These are phyloP conservation scores for Flabesymbios commensalis DNA, from an alignment of 2,888 invertebrate genomes.

Conservation along the genomic window DNA sequence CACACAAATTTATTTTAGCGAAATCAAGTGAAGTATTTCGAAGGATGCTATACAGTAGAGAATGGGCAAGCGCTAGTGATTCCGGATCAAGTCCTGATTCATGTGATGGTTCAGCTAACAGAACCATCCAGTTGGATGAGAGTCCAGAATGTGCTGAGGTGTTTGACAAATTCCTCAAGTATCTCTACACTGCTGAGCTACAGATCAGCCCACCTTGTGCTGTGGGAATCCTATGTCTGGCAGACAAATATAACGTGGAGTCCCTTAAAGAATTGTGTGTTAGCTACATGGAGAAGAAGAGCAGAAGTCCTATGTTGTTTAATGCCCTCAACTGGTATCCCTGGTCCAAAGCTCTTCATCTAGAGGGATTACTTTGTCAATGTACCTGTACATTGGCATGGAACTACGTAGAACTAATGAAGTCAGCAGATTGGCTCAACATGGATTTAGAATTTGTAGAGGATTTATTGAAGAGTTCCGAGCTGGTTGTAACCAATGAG, in stretches of 20 bases:
- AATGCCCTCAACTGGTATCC: slow-evolving; percentile 60
- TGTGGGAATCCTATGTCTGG: slow-evolving; percentile 59
- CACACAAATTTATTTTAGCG: slow-evolving; percentile 60
- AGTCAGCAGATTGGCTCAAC: slow-evolving; percentile 51
- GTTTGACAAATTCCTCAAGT: slow-evolving; percentile 57
- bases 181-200: slow-evolving; percentile 59
- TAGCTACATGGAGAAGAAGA: slow-evolving; percentile 59
- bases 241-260: slow-evolving; percentile 60
- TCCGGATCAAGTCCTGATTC: background rate
- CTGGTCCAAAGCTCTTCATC: slow-evolving; percentile 59
- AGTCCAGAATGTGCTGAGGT: slow-evolving; percentile 54
- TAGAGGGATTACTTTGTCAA: slow-evolving; percentile 48
- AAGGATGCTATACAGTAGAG: slow-evolving; percentile 57
- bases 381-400: slow-evolving; percentile 60
- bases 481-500: slow-evolving; percentile 55
- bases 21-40: slow-evolving; percentile 60
- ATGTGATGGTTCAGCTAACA: background rate
- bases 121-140: slow-evolving; percentile 51
- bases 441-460: slow-evolving; percentile 58
- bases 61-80: slow-evolving; percentile 47
- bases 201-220: slow-evolving; percentile 50
- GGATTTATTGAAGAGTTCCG: slow-evolving; percentile 54
- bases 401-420: slow-evolving; percentile 56
- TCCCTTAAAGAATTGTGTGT: slow-evolving; percentile 56
- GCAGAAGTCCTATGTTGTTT: slow-evolving; percentile 52